Conservation (phyloP, 2,113 vertebrate species). For the Xyliphius kryptos region DNA sequence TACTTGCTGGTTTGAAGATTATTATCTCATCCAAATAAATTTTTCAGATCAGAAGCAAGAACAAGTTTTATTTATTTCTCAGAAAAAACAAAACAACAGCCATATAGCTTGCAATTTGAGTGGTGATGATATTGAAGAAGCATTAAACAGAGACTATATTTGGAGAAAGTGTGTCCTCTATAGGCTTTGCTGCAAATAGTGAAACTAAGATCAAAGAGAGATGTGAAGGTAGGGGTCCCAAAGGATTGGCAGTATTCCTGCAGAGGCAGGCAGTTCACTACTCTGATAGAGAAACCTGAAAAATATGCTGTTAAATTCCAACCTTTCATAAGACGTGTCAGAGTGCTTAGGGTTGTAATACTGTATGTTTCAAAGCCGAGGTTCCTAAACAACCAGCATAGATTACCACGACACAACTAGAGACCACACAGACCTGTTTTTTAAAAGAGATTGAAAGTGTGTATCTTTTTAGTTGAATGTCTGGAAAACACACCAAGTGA, state of each 20-base stretch:
- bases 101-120: too few species aligned
- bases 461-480: neutral
- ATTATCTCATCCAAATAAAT: too few species aligned
- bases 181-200: slow-evolving; percentile 60
- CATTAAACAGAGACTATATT: too few species aligned
- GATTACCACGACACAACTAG: too few species aligned
- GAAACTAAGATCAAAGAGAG: slow-evolving; percentile 52
- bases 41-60: too few species aligned
- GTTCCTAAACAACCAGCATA: slow-evolving; percentile 3
- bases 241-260: slow-evolving; percentile 8
- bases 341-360: slow-evolving; percentile 7
- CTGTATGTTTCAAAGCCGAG: neutral
- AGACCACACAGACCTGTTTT: too few species aligned
- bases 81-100: too few species aligned
- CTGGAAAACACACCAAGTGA: too few species aligned
- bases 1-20: too few species aligned
- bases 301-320: slow-evolving; percentile 14
- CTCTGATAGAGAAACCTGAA: slow-evolving; percentile 12
- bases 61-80: too few species aligned
- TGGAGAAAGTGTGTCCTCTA: slow-evolving; percentile 27
- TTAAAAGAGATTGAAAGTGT: too few species aligned
- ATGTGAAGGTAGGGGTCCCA: slow-evolving; percentile 29
- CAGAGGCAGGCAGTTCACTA: slow-evolving; percentile 22
- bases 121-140: too few species aligned
- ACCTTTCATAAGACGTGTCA: neutral